Base-by-base conservation (phyloP, 2,797 vertebrate genomes). In the Champsocephalus esox region DNA sequence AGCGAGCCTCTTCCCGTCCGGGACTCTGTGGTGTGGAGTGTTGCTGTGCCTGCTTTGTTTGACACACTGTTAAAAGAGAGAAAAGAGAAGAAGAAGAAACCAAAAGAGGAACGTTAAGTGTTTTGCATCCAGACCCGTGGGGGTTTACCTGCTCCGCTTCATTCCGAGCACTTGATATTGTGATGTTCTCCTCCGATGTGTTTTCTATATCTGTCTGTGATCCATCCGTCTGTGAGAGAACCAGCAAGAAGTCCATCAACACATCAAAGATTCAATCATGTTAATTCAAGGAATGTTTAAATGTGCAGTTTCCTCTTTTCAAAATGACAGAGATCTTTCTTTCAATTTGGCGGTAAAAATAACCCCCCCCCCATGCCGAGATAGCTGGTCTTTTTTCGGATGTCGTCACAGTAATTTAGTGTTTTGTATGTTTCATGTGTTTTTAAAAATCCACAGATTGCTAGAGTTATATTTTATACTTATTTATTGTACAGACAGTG, bases 401-500 rank as follows among this genome's bases (percentile, higher is more conserved):
- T 89, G 92, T 92, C 85, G 93, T 95, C 94, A 93, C 92, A 88
- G 88, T 81, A 59, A 73, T 87, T 93, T 79, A 86, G 85, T 93
- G 83, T 96, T 96, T 96, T 96, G 92, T 97, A 95, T 94, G 95
- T 97, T 94, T 90, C 77, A 82, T 89, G 92, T 93, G 84, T 96
- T 96, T 96, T 95, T 95, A 90, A 94, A 89, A 94, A 92, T 92
- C 77, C 83, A 94, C 94, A 94, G 92, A 90, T 93, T 91, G 92
- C 94, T 94, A 93, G 94, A 96, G 92, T 96, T 97, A 95, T 98
- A 97, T 97, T 97, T 98, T 98, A 93, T 98, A 97, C 96, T 97
- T 97, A 98, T 99, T 98, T 98, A 99, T 98, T 99, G 94, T 95
- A 95, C 89, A 95, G 93, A 94, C 94, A 91, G 93, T 89, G 82